Base-by-base conservation (phyloP, 1,140 invertebrate genomes). In the Diorhabda sublineata region DNA sequence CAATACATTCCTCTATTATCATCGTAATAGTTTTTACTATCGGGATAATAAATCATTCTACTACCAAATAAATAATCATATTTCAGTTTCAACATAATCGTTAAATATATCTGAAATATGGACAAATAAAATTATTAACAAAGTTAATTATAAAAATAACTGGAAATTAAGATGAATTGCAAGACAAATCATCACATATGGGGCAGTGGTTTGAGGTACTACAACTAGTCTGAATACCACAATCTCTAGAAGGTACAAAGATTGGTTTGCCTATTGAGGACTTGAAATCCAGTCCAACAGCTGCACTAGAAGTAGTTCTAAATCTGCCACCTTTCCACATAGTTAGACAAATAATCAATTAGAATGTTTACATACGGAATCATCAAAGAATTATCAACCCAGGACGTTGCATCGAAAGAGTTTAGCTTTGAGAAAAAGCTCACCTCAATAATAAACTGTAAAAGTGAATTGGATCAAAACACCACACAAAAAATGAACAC, bases 61-160 rank as follows among this genome's bases (percentile, higher is more conserved):
- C 67, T 70, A n/a, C 73, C 73, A 52, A 69, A 74, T 9, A 66
- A 63, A 45, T 69, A 7, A 26, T 74, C 68, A 47, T 74, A 74
- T 8, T 66, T 69, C 45, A 71, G n/a, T n/a, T 67, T 44, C 6
- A 74, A 42, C 73, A 74, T 74, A 3, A 26, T 26, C 26, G 26
- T 26, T 26, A 26, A 5, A n/a, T 5, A 7, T 58, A 7, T 58
- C 7, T 4, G 7, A 58, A 7, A n/a, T n/a, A 9, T 26, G 57
- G 26, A 26, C 0, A n/a, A 58, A 26, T 26, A 7, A 58, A 58
- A 7, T 58, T 1, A 3, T 9, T 26, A 58, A 58, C 57, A 58
- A 58, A n/a, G n/a, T 3, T 58, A 7, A 5, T 58, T 7, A 3
- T 58, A 5, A 58, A 5, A 5, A 7, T 7, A 5, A 5, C 7